Percentiles rank a stretch among this genome's conserved stretches.
Evolutionary conservation across 1,140 invertebrate genomes (phyloP).

Genomic region (Oryctes rhinoceros): DNA sequence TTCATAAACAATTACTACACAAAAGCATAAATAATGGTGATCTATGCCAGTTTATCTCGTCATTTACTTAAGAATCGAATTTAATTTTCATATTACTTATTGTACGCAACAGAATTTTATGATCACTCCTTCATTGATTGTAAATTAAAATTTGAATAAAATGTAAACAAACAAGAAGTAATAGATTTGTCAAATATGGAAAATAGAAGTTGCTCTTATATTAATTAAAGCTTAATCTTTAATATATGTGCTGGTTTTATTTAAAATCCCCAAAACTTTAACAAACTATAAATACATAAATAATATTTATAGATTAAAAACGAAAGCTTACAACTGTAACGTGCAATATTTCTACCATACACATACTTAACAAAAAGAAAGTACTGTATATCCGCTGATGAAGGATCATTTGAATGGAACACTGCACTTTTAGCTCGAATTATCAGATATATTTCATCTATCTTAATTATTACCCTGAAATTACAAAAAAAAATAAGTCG

Average conservation of each 20-base stretch:
- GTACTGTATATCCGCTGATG: too few relatives aligned
- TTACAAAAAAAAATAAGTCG: too few relatives aligned
- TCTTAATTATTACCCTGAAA: too few relatives aligned
- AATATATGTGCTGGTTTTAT: constrained; percentile 24
- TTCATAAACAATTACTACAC: not conserved
- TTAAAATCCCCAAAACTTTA: not conserved
- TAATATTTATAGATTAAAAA: too few relatives aligned
- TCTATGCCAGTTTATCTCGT: not conserved
- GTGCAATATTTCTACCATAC: too few relatives aligned
- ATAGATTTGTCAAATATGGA: constrained; percentile 33
- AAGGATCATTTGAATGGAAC: too few relatives aligned
- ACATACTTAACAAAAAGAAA: too few relatives aligned
- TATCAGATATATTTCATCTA: too few relatives aligned
- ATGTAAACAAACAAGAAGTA: constrained; percentile 8
- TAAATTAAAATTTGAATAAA: constrained; percentile 28
- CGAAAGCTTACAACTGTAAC: too few relatives aligned
- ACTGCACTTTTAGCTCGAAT: too few relatives aligned
- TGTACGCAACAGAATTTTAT: not conserved
- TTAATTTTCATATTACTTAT: not conserved
- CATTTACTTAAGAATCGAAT: not conserved
- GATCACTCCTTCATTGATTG: constrained; percentile 1
- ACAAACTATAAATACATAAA: too few relatives aligned
- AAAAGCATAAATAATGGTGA: not conserved
- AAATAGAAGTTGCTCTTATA: constrained; percentile 38
- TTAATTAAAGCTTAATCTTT: constrained; percentile 40